A percentile compares a stretch with the other conserved stretches of the same genome.
These are phyloP conservation scores for Trilocha varians DNA, from an alignment of 2,888 invertebrate genomes.

Conservation along the genomic window DNA sequence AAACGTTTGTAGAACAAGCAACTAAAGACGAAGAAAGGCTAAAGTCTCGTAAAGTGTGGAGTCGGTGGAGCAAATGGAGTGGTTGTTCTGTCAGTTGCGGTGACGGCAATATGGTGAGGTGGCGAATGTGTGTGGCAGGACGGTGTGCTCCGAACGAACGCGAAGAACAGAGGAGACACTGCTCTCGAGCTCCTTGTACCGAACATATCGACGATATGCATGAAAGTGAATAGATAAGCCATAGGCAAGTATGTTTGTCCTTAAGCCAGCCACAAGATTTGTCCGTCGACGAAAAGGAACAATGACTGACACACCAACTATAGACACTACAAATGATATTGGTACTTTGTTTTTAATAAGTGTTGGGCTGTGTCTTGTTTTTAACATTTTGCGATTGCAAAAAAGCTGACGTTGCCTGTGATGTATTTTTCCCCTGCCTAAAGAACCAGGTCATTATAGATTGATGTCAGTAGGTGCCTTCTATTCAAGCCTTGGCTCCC, in stretches of 20 bases:
- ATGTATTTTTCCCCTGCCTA: too few species aligned
- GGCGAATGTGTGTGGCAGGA: slow-evolving; percentile 44
- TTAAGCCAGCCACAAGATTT: too few species aligned
- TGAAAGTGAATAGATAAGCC: slow-evolving; percentile 14
- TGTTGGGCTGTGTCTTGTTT: too few species aligned
- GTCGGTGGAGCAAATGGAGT: slow-evolving; percentile 60
- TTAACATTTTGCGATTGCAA: too few species aligned
- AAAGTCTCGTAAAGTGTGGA: slow-evolving; percentile 49
- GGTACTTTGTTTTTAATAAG: too few species aligned
- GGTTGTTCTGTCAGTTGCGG: slow-evolving; percentile 55
- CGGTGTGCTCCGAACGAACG: slow-evolving; percentile 53
- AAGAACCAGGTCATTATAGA: too few species aligned
- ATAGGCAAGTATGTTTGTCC: background rate
- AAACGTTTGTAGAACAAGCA: background rate
- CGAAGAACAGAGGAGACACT: slow-evolving; percentile 48
- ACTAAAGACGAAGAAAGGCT: slow-evolving; percentile 25
- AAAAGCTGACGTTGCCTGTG: too few species aligned
- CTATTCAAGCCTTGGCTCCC: too few species aligned
- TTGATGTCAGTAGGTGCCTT: too few species aligned
- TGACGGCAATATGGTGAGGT: slow-evolving; percentile 32
- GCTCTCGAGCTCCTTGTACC: slow-evolving; percentile 30
- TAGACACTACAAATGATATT: too few species aligned
- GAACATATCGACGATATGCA: slow-evolving; percentile 15
- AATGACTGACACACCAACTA: too few species aligned
- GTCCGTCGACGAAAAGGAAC: too few species aligned